Evolutionary conservation across 2,888 invertebrate genomes (phyloP), one percentile per base, ranked within the genome.

Genomic region (Steromphala cineraria): DNA sequence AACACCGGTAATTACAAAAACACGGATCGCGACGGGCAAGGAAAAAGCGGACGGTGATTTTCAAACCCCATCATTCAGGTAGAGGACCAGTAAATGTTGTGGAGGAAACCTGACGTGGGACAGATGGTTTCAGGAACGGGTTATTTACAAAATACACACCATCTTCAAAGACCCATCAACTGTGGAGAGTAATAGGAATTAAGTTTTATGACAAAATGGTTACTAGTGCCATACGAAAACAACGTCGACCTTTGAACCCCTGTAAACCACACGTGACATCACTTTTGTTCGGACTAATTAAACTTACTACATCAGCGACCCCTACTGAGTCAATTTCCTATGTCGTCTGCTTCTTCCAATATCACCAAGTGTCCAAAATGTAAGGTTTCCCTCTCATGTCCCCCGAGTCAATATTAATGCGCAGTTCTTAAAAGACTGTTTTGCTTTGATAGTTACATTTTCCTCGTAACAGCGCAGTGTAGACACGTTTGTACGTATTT

Each of bases 281-380:
- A 71, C 71, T 71, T 71, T 71, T 71, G 71, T 71, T 36, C 28
- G 17, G 36, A 71, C 71, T 71, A 71, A 71, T 71, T 71, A 71
- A 19, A 36, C 15, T 71, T 31, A 71, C 36, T 71, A n/a, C 31
- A 36, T 19, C 31, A 71, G 36, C 71, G 71, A 31, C 71, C 71
- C 71, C 71, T 40, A 71, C 71, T 36, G 71, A 40, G 71, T 36
- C 31, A 46, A 19, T 71, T 71, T 71, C 71, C 71, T 71, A 46
- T 46, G 46, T 46, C 46, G 46, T 46, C 46, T 46, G 46, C 46
- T 46, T 46, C 13, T 46, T 10, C 46, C 46, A 46, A 46, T 46
- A 10, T 46, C 13, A 46, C 46, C 46, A 46, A 46, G 46, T 10
- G 46, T 46, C 46, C 13, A 46, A 46, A 46, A 46, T 13, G 5